phyloP scores from a whole-genome alignment of 53 echinoderm and acorn worm species.

The Antedon mediterranea region DNA sequence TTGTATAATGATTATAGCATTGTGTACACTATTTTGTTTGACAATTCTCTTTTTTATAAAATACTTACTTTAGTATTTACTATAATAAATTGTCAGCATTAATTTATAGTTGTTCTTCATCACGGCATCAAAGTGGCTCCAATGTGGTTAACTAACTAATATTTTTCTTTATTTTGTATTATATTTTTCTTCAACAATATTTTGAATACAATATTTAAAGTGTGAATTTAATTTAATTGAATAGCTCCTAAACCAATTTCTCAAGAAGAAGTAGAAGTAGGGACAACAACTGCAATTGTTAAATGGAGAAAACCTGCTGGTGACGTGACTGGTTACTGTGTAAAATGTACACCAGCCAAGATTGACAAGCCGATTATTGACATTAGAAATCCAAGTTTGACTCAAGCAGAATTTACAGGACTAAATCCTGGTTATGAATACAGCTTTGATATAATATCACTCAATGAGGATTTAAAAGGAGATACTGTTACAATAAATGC shows the following conservation, averaged over 20 bases:
- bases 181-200: no score
- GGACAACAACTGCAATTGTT: conserved; percentile 39
- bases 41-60: no score
- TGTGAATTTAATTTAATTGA: no score
- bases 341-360: conserved; percentile 74
- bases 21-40: no score
- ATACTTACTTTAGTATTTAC: no score
- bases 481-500: conserved; percentile 39
- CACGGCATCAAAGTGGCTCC: no score
- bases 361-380: conserved; percentile 43
- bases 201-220: no score
- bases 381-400: conserved; percentile 46
- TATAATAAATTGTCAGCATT: no score
- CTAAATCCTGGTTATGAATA: conserved; percentile 60
- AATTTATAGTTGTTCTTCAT: no score
- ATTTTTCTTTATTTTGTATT: no score
- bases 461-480: conserved; percentile 42
- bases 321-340: conserved; percentile 46
- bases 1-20: no score
- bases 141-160: no score
- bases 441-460: conserved; percentile 38
- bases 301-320: conserved; percentile 57
- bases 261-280: conserved; percentile 27
- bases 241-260: conserved; percentile 56
- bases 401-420: conserved; percentile 43